These are phyloP conservation scores for Drosophila pseudoananassae DNA, from an alignment of 1,140 invertebrate genomes.

Conservation along the genomic window DNA sequence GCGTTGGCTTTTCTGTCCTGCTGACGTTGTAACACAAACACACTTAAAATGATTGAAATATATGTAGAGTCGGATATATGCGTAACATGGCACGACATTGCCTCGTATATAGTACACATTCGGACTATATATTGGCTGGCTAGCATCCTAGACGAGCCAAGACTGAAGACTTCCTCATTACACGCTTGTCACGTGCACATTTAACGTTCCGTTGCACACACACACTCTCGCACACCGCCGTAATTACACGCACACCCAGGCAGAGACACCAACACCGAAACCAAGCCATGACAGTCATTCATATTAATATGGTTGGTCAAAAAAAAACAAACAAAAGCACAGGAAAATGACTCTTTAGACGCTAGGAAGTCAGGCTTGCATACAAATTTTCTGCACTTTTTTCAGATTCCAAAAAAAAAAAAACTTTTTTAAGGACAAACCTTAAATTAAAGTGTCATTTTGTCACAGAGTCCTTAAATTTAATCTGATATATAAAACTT, in stretches of 20 bases:
- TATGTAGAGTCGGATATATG: constrained; percentile 68
- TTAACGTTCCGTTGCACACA: constrained; percentile 75
- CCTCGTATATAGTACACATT: constrained; percentile 36
- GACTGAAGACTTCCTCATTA: constrained; percentile 77
- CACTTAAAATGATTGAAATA: constrained; percentile 81
- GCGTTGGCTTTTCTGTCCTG: constrained; percentile 51
- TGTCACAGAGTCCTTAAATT: constrained; percentile 23
- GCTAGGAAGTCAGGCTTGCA: constrained; percentile 28
- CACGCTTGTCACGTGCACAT: constrained; percentile 79
- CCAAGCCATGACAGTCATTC: constrained; percentile 63
- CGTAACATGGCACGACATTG: constrained; percentile 67
- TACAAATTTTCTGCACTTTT: constrained; percentile 31
- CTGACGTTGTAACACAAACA: constrained; percentile 71
- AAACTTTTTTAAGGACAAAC: too few relatives aligned
- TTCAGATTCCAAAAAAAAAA: background rate
- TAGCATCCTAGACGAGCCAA: constrained; percentile 40
- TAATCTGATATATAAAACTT: constrained; percentile 11
- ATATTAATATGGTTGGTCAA: constrained; percentile 75
- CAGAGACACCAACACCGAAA: constrained; percentile 49
- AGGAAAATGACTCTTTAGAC: constrained; percentile 37
- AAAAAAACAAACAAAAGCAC: constrained; percentile 28
- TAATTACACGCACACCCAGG: constrained; percentile 61
- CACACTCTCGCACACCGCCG: constrained; percentile 32
- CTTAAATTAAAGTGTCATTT: background rate
- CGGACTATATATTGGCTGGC: constrained; percentile 52